Conservation (phyloP, 1,140 invertebrate species). For the Drosophila littoralis region DNA sequence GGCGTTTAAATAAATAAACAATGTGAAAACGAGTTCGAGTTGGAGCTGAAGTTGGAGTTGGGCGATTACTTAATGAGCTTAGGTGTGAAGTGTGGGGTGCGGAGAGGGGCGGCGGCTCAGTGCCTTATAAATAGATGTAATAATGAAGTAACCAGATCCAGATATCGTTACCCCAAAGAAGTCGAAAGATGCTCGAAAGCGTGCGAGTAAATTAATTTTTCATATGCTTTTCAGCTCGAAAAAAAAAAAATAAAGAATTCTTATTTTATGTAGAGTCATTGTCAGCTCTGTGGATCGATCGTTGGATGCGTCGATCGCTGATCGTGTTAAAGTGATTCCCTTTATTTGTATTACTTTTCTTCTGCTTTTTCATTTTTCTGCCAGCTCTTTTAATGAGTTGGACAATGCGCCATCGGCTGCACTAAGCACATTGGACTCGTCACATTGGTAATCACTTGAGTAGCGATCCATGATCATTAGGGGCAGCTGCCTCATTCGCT, state of each 20-base stretch:
- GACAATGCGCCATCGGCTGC: constrained; percentile 58
- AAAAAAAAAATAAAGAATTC: constrained; percentile 8
- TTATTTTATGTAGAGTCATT: constrained; percentile 73
- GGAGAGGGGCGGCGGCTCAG: constrained; percentile 1
- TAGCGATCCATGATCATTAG: constrained; percentile 71
- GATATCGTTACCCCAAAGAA: constrained; percentile 44
- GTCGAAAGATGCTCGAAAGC: constrained; percentile 29
- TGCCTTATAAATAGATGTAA: constrained; percentile 78
- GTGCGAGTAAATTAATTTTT: constrained; percentile 80
- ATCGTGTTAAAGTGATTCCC: constrained; percentile 76
- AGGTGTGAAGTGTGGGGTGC: constrained; percentile 30
- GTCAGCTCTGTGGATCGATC: constrained; percentile 34
- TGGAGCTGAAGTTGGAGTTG: constrained; percentile 45
- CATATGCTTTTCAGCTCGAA: constrained; percentile 57
- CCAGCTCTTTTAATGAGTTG: constrained; percentile 71
- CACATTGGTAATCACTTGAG: constrained; percentile 78
- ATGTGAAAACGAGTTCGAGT: constrained; percentile 59
- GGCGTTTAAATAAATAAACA: constrained; percentile 79
- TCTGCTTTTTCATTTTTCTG: constrained; percentile 14
- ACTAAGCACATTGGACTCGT: constrained; percentile 59
- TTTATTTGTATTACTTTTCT: constrained; percentile 18
- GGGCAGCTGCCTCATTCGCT: constrained; percentile 65
- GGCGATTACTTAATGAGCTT: constrained; percentile 81
- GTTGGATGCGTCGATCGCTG: constrained; percentile 42
- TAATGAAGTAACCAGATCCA: constrained; percentile 82